Base-by-base conservation (phyloP, 2,113 vertebrate species). In the Cepphus grylle region DNA sequence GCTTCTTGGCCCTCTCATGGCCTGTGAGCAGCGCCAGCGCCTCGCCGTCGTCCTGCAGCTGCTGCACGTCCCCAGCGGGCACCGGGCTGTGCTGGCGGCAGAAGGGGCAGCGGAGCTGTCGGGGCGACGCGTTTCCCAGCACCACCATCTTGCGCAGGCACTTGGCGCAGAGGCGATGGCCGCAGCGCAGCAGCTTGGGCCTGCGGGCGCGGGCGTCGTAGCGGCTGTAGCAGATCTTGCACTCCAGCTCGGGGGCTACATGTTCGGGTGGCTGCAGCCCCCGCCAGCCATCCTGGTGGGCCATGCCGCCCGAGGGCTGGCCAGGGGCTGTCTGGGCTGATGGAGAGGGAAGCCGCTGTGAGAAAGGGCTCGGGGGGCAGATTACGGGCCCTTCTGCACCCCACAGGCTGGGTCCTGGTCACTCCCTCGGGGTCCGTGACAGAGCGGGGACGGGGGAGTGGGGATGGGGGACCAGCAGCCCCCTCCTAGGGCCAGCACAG, bases 181-280 rank as follows among this genome's bases (percentile, higher is more conserved):
- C 97, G 42, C 99, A 99, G 90, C 69, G 85, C 38, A 99, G 98
- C 55, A 98, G 91, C 86, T 99, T 99, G 63, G 99, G 98, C 69
- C 98, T 98, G 59, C 97, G 97, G 70, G 97, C 79, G 2, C 96
- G 98, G 8, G 97, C 80, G 34, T 99, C 98, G 11, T 98, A 99
- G 49, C 96, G 96, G 89, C 98, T 98, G 95, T 98, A 99, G 98
- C 99, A 99, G 96, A 99, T 99, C 80, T 98, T 98, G 97, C 99
- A 99, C 89, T 99, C 99, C 18, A 98, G 97, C 78, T 99, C 98
- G 25, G 98, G 98, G 86, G 97, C 58, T 4, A 95, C 83, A 66
- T 94, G 97, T 53, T 96, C 96, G 55, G 92, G 90, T 5, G 98
- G 96, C 86, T 84, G 97, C 16, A 71, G 50, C 56, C 90, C 88